These are phyloP conservation scores for Argya squamiceps DNA, from an alignment of 2,797 vertebrate genomes.

Conservation along the genomic window DNA sequence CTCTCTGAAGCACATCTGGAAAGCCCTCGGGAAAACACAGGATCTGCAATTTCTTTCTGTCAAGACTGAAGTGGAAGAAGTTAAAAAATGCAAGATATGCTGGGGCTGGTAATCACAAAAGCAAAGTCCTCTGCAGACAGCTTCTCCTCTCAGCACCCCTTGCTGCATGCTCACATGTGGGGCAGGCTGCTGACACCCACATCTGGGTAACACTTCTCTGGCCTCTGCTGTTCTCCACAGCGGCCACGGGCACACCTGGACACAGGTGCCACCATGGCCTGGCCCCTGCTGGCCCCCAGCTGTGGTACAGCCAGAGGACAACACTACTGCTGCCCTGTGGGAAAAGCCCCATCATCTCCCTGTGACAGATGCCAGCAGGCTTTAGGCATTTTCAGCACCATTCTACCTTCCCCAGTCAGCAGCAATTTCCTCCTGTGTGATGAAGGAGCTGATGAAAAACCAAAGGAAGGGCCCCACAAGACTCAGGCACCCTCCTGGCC, in stretches of 20 bases:
- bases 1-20: background rate
- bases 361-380: accelerated
- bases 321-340: background rate
- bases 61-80: background rate
- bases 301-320: background rate
- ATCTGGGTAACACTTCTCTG: accelerated
- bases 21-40: background rate
- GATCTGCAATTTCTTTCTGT: background rate
- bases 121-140: background rate
- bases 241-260: accelerated
- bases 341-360: background rate
- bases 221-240: accelerated
- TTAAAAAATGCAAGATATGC: background rate
- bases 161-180: accelerated
- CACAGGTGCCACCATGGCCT: accelerated
- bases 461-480: background rate
- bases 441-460: background rate
- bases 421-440: background rate
- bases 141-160: background rate
- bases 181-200: background rate
- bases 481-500: background rate
- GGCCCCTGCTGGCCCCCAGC: background rate
- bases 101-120: background rate
- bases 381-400: background rate
- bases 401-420: background rate